phyloP scores from a whole-genome alignment of 2,113 vertebrate genomes.

The Tor tambroides region DNA sequence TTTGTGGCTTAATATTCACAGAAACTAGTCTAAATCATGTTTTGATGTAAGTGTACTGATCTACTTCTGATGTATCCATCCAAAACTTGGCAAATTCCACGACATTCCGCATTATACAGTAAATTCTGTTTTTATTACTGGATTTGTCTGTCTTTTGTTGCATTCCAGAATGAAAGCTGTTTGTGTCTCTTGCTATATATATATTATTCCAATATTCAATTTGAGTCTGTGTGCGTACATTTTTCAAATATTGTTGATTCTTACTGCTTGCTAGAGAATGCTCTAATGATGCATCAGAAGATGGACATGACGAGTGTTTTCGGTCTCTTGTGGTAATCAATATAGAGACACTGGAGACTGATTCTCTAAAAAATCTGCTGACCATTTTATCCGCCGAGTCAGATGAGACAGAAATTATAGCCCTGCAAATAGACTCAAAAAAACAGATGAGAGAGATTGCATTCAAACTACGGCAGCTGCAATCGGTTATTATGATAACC shows the following conservation, averaged over 20 bases:
- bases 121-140: no score
- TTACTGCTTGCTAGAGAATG: background rate
- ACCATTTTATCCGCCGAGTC: background rate
- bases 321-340: conserved; percentile 9
- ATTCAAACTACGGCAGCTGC: background rate
- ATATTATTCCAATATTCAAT: background rate
- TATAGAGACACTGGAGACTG: conserved; percentile 19
- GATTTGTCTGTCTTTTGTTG: background rate
- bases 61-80: no score
- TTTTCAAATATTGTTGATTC: conserved; percentile 33
- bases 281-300: conserved; percentile 8
- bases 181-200: background rate
- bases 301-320: background rate
- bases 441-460: background rate
- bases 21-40: no score
- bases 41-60: no score
- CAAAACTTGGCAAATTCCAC: no score
- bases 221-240: background rate
- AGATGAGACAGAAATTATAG: background rate
- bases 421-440: background rate
- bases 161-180: background rate
- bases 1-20: no score
- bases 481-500: background rate
- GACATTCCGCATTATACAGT: no score
- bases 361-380: conserved; percentile 6